Conservation (phyloP, 2,888 invertebrate species). For the Campoletis raptor region DNA sequence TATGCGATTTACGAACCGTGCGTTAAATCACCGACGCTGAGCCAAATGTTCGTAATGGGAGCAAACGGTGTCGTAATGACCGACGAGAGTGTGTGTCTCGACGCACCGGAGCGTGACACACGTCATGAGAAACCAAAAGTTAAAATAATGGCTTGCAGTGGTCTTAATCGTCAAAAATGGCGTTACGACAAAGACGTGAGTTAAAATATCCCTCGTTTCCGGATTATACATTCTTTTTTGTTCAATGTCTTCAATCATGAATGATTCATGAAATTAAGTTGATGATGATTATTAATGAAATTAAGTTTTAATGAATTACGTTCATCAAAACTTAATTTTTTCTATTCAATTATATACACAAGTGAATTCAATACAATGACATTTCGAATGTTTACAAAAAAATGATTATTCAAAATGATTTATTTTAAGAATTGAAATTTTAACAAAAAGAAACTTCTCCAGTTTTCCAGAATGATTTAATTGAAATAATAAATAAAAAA, state of each 20-base stretch:
- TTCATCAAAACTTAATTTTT: background rate
- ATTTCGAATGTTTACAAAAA: background rate
- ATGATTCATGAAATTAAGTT: too few species aligned
- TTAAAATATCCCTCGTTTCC: conserved; percentile 6
- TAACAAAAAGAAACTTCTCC: background rate
- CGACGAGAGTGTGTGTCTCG: conserved; percentile 95
- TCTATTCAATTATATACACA: background rate
- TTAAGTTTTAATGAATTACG: background rate
- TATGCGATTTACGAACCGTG: conserved; percentile 90
- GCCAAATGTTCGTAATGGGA: conserved; percentile 91
- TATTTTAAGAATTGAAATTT: background rate
- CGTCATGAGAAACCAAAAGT: conserved; percentile 87
- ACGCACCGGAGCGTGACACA: conserved; percentile 87
- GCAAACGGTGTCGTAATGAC: conserved; percentile 91
- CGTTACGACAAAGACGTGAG: conserved; percentile 86
- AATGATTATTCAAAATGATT: background rate
- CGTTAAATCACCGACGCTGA: conserved; percentile 86
- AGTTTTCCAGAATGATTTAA: background rate
- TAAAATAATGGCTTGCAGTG: conserved; percentile 90
- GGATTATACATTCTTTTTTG: background rate
- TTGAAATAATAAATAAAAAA: background rate
- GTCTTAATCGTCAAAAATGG: conserved; percentile 90
- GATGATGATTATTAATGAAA: too few species aligned
- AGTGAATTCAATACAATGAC: background rate
- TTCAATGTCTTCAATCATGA: background rate